A percentile compares a stretch with the other conserved stretches of the same genome.
Evolutionary conservation across 2,888 invertebrate genomes (phyloP).

Genomic region (Cephus pulcher): DNA sequence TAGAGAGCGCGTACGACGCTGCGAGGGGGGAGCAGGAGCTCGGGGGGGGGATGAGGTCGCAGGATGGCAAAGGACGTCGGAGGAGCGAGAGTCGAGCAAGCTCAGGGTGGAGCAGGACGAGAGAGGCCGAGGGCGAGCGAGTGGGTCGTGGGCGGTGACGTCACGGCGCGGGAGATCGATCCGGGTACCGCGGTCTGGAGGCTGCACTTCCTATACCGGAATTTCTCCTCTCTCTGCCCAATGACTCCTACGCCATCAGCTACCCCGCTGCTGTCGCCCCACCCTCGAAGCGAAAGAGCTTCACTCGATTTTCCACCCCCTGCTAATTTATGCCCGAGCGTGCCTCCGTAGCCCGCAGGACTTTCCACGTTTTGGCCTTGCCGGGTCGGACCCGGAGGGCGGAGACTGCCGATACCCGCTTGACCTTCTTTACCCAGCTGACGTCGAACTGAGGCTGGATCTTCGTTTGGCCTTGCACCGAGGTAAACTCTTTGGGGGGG

Average conservation of each 20-base stretch:
- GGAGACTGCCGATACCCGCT: conserved; percentile 41
- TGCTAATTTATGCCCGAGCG: background rate
- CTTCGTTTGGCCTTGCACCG: conserved; percentile 18
- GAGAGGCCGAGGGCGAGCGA: conserved; percentile 1
- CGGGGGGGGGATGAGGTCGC: background rate
- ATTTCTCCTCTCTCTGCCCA: conserved; percentile 6
- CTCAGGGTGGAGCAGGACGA: conserved; percentile 12
- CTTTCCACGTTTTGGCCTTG: background rate
- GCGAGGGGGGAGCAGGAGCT: background rate
- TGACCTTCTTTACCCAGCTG: conserved; percentile 22
- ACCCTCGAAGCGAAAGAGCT: background rate
- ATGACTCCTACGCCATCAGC: conserved; percentile 9
- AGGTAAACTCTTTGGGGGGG: background rate
- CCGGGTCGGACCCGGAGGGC: conserved; percentile 24
- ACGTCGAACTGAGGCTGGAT: conserved; percentile 38
- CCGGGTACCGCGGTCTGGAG: conserved; percentile 36
- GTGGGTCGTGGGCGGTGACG: conserved; percentile 23
- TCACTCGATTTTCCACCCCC: background rate
- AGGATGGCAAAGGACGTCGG: background rate
- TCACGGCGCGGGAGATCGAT: conserved; percentile 40
- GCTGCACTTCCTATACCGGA: conserved; percentile 16
- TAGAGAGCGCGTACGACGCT: background rate
- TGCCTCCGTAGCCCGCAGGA: background rate
- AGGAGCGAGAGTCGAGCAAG: background rate
- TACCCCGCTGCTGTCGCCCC: background rate